These are phyloP conservation scores for Microchrysa polita DNA, from an alignment of 2,888 invertebrate genomes.

Conservation along the genomic window DNA sequence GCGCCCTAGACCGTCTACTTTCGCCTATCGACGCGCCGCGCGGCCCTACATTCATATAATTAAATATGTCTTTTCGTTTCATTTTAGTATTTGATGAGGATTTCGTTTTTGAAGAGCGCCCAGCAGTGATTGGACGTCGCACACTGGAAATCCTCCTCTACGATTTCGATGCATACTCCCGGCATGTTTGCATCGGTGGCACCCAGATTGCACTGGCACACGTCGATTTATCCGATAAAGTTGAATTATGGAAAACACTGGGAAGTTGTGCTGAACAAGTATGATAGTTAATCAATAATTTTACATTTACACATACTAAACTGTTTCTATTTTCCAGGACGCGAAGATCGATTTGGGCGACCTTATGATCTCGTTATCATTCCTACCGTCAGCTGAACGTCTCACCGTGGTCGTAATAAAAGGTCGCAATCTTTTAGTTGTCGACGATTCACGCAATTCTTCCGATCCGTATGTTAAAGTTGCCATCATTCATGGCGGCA, in stretches of 20 bases:
- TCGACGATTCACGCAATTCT: conserved; percentile 90
- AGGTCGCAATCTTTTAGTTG: conserved; percentile 88
- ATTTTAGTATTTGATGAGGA: conserved; percentile 73
- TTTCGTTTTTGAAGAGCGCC: conserved; percentile 73
- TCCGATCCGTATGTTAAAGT: conserved; percentile 97
- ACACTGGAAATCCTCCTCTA: conserved; percentile 72
- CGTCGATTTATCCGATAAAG: conserved; percentile 68
- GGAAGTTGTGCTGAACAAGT: conserved; percentile 66
- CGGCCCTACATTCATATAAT: too few species aligned
- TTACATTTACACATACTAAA: too few species aligned
- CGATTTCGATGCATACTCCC: conserved; percentile 73
- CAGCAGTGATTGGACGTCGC: conserved; percentile 66
- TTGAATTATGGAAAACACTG: conserved; percentile 69
- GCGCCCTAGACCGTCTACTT: too few species aligned
- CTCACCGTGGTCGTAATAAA: conserved; percentile 91
- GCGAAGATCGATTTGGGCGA: conserved; percentile 87
- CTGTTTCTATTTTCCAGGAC: conserved; percentile 57
- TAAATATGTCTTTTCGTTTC: not conserved
- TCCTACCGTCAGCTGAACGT: conserved; percentile 89
- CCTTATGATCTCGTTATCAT: conserved; percentile 90
- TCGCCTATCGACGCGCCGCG: too few species aligned
- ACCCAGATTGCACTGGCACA: conserved; percentile 68
- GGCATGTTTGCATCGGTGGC: conserved; percentile 73
- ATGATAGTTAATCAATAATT: not conserved
- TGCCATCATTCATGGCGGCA: conserved; percentile 85